Conservation (phyloP, 2,113 vertebrate species). For the Myrmecophaga tridactyla region DNA sequence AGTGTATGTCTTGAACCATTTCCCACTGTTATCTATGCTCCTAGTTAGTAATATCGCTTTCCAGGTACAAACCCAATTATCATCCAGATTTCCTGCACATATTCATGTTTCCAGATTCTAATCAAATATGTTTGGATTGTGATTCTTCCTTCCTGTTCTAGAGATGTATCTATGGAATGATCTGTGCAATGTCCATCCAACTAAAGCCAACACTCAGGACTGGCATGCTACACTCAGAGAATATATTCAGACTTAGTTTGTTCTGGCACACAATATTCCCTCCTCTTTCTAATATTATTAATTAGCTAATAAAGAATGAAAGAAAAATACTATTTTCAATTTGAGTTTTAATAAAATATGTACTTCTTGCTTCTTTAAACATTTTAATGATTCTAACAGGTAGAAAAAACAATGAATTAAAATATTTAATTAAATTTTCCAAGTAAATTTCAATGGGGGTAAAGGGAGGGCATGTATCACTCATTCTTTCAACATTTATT, state of each 20-base stretch:
- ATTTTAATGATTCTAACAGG: not conserved
- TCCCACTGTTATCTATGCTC: not conserved
- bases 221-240: not conserved
- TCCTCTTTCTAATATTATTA: not conserved
- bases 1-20: not conserved
- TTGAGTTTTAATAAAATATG: not conserved
- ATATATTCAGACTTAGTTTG: not conserved
- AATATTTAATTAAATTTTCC: not conserved
- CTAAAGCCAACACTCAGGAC: not conserved
- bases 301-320: not conserved
- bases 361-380: not conserved
- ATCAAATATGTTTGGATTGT: not conserved
- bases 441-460: not conserved
- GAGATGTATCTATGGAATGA: not conserved
- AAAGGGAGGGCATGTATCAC: not conserved
- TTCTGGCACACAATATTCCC: rapidly evolving
- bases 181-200: not conserved
- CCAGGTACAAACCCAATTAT: not conserved
- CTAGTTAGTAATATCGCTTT: not conserved
- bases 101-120: not conserved
- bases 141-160: not conserved
- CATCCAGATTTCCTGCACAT: not conserved
- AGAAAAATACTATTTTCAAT: not conserved
- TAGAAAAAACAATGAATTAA: not conserved
- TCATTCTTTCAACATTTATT: not conserved